A percentile compares a stretch with the other conserved stretches of the same genome.
Conservation (phyloP, 1,140 invertebrate genomes). For the Drosophila orosa region DNA sequence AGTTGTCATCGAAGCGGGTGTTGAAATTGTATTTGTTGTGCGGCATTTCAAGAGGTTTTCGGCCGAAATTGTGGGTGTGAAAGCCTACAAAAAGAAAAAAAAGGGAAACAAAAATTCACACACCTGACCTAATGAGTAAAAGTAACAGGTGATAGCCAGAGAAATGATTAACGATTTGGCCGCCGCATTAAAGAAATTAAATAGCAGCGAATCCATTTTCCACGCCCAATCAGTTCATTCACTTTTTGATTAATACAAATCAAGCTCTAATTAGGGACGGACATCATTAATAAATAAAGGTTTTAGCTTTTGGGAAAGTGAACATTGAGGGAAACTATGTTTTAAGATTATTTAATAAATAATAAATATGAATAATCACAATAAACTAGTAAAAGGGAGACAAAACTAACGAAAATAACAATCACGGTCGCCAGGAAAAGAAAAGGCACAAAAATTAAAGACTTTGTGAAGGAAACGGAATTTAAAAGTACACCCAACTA, state of each 20-base stretch:
- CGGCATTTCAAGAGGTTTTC: constrained; percentile 23
- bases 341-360: too few species aligned
- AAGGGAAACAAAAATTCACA: constrained; percentile 6
- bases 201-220: constrained; percentile 16
- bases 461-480: too few species aligned
- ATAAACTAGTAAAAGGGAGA: too few species aligned
- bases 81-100: neutral
- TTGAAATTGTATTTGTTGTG: constrained; percentile 53
- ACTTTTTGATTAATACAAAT: neutral
- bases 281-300: neutral
- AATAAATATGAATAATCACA: too few species aligned
- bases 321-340: too few species aligned
- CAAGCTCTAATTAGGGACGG: neutral
- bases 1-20: constrained; percentile 62
- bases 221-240: constrained; percentile 25
- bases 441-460: too few species aligned
- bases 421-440: too few species aligned
- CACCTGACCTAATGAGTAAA: constrained; percentile 22
- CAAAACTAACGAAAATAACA: too few species aligned
- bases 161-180: constrained; percentile 31
- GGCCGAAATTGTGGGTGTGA: constrained; percentile 7
- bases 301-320: neutral
- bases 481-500: neutral
- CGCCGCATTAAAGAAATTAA: neutral
- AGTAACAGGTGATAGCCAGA: constrained; percentile 31